Conservation (phyloP, 2,888 invertebrate genomes). For the Acleris holmiana region DNA sequence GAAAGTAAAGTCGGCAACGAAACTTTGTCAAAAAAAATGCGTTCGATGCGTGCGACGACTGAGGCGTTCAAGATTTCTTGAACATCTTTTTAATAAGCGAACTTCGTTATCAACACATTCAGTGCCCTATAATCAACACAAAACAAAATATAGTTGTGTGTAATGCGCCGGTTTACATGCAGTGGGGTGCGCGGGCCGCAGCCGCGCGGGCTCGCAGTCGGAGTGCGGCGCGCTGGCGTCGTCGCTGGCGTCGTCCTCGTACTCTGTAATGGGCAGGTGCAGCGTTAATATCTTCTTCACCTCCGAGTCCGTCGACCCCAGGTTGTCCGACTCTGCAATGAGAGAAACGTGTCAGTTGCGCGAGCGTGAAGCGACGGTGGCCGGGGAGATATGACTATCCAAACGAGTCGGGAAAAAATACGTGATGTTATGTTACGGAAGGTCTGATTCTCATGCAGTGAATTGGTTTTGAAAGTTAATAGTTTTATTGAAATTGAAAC, state of each 20-base stretch:
- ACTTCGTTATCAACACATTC: not conserved
- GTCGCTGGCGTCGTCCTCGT: conserved; percentile 92
- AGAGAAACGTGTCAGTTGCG: conserved; percentile 33
- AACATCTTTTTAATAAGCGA: too few species aligned
- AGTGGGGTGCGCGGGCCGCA: conserved; percentile 70
- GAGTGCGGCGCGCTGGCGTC: conserved; percentile 85
- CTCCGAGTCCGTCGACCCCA: conserved; percentile 97
- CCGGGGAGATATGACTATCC: conserved; percentile 49
- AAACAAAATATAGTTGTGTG: not conserved
- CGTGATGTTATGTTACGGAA: too few species aligned
- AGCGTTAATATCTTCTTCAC: conserved; percentile 96
- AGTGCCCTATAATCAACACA: not conserved
- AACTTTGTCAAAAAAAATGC: too few species aligned
- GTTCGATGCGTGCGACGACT: too few species aligned
- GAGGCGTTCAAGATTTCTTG: too few species aligned
- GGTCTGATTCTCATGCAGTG: too few species aligned
- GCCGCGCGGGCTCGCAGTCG: conserved; percentile 74
- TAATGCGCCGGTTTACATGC: conserved; percentile 56
- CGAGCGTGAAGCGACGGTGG: conserved; percentile 10
- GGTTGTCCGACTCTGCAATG: conserved; percentile 94
- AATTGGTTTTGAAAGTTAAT: too few species aligned
- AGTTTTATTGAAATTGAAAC: too few species aligned
- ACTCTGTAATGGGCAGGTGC: conserved; percentile 97
- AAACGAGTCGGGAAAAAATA: not conserved
- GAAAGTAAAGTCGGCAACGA: too few species aligned